These are phyloP conservation scores for Aulostomus chinensis DNA, from an alignment of 2,797 vertebrate genomes.

Conservation along the genomic window DNA sequence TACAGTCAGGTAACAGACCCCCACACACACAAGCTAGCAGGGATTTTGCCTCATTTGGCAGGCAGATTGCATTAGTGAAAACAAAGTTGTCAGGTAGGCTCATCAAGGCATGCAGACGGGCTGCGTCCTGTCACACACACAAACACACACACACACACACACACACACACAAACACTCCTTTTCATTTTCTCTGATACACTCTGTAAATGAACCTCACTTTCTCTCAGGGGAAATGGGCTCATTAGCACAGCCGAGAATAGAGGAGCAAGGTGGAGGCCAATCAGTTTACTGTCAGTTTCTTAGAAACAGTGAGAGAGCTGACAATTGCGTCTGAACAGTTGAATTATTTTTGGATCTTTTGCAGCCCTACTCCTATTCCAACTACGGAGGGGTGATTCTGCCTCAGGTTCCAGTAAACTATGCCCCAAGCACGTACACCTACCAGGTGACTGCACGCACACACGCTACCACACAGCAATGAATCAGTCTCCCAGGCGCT, in stretches of 20 bases:
- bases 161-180: too few species aligned
- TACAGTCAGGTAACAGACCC: conserved; percentile 76
- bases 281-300: conserved; percentile 15
- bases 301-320: background rate
- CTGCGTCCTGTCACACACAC: background rate
- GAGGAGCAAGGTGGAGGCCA: conserved; percentile 7
- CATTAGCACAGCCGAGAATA: conserved; percentile 16
- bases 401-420: conserved; percentile 78
- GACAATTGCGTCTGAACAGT: too few species aligned
- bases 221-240: conserved; percentile 6
- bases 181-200: background rate
- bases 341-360: conserved; percentile 2
- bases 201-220: conserved; percentile 2
- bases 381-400: conserved; percentile 67
- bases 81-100: background rate
- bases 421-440: conserved; percentile 67
- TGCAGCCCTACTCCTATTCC: conserved; percentile 73
- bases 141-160: too few species aligned
- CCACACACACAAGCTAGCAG: background rate
- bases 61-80: background rate
- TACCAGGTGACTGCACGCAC: conserved; percentile 72
- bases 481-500: conserved; percentile 14
- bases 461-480: background rate
- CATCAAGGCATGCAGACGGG: background rate
- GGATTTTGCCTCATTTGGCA: background rate